Conservation (phyloP, 2,113 vertebrate species). For the Trinectes maculatus region DNA sequence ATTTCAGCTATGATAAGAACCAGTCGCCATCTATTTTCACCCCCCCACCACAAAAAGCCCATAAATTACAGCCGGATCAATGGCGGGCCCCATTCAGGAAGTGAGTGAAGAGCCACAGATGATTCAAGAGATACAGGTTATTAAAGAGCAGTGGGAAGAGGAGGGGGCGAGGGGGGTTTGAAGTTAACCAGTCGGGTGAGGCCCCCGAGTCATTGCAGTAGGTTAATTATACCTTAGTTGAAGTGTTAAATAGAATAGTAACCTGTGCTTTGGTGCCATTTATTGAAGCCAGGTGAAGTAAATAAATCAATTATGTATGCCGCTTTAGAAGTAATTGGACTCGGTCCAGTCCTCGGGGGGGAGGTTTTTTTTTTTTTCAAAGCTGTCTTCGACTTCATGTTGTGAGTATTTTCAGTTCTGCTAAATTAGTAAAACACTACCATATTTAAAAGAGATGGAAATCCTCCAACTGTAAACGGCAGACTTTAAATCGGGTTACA, state of each 20-base stretch:
- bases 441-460: slow-evolving; percentile 52
- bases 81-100: slow-evolving; percentile 63
- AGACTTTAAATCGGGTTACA: slow-evolving; percentile 53
- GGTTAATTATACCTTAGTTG: slow-evolving; percentile 69
- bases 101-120: slow-evolving; percentile 53
- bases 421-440: slow-evolving; percentile 8
- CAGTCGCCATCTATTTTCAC: slow-evolving; percentile 11
- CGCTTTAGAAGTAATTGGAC: slow-evolving; percentile 32
- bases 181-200: slow-evolving; percentile 68
- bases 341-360: slow-evolving; percentile 29
- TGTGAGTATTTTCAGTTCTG: slow-evolving; percentile 47
- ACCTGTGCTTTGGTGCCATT: slow-evolving; percentile 56
- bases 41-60: slow-evolving; percentile 26
- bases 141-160: slow-evolving; percentile 53
- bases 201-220: slow-evolving; percentile 57
- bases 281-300: slow-evolving; percentile 73
- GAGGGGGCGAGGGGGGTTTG: slow-evolving; percentile 29
- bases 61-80: slow-evolving; percentile 57
- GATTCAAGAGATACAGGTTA: slow-evolving; percentile 66
- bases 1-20: slow-evolving; percentile 21
- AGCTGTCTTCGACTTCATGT: slow-evolving; percentile 21
- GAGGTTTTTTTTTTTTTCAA: too few relatives aligned
- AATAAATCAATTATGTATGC: slow-evolving; percentile 68
- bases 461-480: slow-evolving; percentile 45
- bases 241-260: slow-evolving; percentile 73